phyloP scores from a whole-genome alignment of 2,797 vertebrate genomes.

The Helicolenus hilgendorfi region DNA sequence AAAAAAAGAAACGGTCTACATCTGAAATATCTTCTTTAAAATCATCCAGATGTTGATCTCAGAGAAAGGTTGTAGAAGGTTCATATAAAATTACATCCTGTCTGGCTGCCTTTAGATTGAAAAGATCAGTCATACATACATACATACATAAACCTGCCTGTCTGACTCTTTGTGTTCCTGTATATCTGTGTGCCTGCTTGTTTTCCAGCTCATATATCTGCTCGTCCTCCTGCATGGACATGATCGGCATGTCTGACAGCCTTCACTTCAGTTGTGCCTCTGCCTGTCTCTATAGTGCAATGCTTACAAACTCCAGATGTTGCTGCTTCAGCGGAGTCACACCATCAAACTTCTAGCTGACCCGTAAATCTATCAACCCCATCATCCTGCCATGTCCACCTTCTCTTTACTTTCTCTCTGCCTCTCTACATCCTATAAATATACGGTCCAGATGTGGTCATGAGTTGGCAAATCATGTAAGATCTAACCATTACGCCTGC shows the following conservation, averaged over 20 bases:
- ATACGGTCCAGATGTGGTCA: conserved; percentile 47
- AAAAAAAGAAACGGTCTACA: background rate
- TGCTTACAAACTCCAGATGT: conserved; percentile 66
- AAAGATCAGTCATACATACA: background rate
- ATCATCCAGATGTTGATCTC: conserved; percentile 54
- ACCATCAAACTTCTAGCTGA: conserved; percentile 40
- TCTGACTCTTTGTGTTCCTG: conserved; percentile 1
- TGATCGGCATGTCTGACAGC: conserved; percentile 14
- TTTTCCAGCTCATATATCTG: background rate
- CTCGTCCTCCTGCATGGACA: background rate
- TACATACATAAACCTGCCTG: conserved; percentile 4
- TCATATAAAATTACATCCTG: conserved; percentile 30
- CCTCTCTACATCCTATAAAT: background rate
- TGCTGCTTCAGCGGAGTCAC: conserved; percentile 21
- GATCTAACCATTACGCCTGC: conserved; percentile 7
- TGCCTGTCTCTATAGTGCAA: background rate
- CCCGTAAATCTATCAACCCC: conserved; percentile 52
- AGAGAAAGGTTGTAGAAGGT: background rate
- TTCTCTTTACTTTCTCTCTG: background rate
- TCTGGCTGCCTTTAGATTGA: conserved; percentile 14
- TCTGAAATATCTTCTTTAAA: conserved; percentile 29
- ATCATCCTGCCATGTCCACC: background rate
- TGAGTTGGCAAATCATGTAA: conserved; percentile 16
- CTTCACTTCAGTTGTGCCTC: conserved; percentile 12
- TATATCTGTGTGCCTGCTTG: background rate